Evolutionary conservation across 2,797 vertebrate genomes (phyloP).

Genomic region (Percopsis omiscomaycus): DNA sequence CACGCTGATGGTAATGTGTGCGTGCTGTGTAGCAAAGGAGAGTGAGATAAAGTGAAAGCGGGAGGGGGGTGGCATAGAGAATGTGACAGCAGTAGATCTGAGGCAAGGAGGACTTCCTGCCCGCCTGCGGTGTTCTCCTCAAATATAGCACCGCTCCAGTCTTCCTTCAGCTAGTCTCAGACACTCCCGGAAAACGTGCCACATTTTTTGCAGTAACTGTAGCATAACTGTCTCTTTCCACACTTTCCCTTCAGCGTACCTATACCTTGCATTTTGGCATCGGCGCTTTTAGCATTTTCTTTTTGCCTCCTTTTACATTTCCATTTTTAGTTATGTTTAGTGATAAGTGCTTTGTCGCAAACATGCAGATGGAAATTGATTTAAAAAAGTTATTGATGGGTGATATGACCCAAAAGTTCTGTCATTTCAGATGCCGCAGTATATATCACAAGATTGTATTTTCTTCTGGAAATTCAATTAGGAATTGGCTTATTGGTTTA

Average conservation of each 20-base stretch:
- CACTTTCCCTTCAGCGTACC: not conserved
- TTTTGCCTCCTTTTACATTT: no score
- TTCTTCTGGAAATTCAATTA: no score
- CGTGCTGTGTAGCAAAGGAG: conserved; percentile 1
- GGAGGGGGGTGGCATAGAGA: not conserved
- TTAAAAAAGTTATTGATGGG: no score
- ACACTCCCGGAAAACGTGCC: not conserved
- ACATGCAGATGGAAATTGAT: no score
- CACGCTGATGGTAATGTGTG: conserved; percentile 8
- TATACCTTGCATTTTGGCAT: not conserved
- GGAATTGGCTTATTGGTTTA: no score
- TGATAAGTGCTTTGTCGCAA: no score
- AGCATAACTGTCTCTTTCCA: not conserved
- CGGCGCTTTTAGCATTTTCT: no score
- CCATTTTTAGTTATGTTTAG: no score
- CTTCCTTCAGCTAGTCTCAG: conserved; percentile 11
- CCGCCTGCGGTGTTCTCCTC: conserved; percentile 23
- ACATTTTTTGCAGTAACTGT: not conserved
- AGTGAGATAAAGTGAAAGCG: not conserved
- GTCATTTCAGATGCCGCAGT: no score
- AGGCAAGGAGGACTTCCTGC: conserved; percentile 2
- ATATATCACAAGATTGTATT: no score
- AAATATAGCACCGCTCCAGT: not conserved
- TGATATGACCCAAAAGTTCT: no score
- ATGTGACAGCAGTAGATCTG: not conserved